Evolutionary conservation across 2,888 invertebrate genomes (phyloP), one percentile per base, ranked within the genome.

Genomic region (Agonopterix subpropinquella): DNA sequence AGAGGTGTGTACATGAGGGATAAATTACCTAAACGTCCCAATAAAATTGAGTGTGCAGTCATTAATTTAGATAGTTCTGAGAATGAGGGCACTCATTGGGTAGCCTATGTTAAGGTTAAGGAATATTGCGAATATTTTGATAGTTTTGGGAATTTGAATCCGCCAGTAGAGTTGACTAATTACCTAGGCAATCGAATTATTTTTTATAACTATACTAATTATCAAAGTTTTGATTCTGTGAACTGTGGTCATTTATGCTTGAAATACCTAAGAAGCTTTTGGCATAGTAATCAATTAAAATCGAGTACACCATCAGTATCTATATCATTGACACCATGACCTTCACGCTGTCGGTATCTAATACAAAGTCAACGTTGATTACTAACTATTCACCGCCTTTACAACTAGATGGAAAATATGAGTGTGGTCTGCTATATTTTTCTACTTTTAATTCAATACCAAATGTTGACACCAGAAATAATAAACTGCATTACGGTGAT

Each of bases 61-160:
- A 13, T 56, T 8, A 70, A 73, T 61, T 57, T 72, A 47, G 71
- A 70, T 11, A 47, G 7, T 56, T 45, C 46, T 11, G 10, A 48
- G 35, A 50, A 50, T 11, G 11, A 43, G 37, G 73, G 74, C 8
- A 69, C 70, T 28, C 73, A 78, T 58, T 70, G 75, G 73, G 62
- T 70, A 57, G 62, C 67, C 44, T 74, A 71, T 53, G 59, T 50
- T 36, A 74, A 75, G 60, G 50, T 55, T 4, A 53, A 55, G 13
- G 50, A 64, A 44, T 37, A 58, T 35, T 58, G 68, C 11, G 52
- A 60, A 44, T 77, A 77, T 55, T 77, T 67, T 58, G 72, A 77
- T 50, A 70, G 69, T 47, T 77, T 68, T 55, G 74, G 74, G 2
- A 64, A 75, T 54, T 54, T 71, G 11, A 56, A 57, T 45, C 70